These are phyloP conservation scores for Orchestes rusci DNA, from an alignment of 2,888 invertebrate genomes.

Conservation along the genomic window DNA sequence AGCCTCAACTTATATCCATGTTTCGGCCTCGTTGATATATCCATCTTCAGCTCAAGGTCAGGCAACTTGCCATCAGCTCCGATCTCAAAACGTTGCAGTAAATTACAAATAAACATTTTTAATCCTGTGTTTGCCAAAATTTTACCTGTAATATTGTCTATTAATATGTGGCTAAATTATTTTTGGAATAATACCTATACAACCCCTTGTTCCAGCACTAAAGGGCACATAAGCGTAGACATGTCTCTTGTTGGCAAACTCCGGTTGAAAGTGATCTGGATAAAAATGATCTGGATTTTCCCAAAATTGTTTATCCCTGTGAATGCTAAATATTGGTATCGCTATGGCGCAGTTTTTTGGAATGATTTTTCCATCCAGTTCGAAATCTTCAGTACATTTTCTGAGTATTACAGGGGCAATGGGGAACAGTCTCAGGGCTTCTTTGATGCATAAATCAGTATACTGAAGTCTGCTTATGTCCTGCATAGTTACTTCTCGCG, in stretches of 20 bases:
- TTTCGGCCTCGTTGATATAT: constrained; percentile 33
- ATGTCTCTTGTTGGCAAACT: constrained; percentile 30
- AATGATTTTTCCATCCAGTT: constrained; percentile 15
- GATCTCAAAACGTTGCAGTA: constrained; percentile 33
- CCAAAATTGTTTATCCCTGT: constrained; percentile 34
- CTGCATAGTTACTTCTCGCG: constrained; percentile 26
- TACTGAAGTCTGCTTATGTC: constrained; percentile 32
- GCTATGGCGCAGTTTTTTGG: constrained; percentile 17
- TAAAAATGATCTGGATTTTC: constrained; percentile 36
- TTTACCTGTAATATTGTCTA: constrained; percentile 16
- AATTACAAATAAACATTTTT: constrained; percentile 31
- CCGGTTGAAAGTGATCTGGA: constrained; percentile 39
- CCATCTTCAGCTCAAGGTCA: constrained; percentile 31
- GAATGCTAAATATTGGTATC: constrained; percentile 34
- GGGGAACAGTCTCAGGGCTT: constrained; percentile 34
- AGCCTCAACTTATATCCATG: constrained; percentile 34
- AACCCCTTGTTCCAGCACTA: constrained; percentile 36
- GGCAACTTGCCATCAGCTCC: constrained; percentile 35
- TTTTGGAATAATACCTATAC: constrained; percentile 32
- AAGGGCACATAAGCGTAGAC: constrained; percentile 36
- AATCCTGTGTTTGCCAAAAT: constrained; percentile 12
- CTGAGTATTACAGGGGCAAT: constrained; percentile 35
- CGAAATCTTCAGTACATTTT: constrained; percentile 30
- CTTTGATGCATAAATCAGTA: constrained; percentile 37
- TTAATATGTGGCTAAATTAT: constrained; percentile 11